phyloP scores from a whole-genome alignment of 2,888 invertebrate species.

The Cheiracanthium punctorium region DNA sequence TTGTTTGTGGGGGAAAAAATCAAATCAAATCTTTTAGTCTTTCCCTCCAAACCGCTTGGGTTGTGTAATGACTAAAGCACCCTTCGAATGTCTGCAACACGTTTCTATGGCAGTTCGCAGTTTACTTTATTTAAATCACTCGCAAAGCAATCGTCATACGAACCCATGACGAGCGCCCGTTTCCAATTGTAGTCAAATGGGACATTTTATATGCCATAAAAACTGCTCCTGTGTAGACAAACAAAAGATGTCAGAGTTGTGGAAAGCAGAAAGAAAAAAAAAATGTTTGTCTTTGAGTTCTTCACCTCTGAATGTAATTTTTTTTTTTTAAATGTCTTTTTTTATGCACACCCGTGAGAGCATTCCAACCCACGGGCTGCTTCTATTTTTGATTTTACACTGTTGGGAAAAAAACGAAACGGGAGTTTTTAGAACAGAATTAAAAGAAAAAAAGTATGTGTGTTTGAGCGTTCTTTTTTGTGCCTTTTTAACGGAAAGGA shows the following conservation, averaged over 20 bases:
- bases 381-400: conserved; percentile 45
- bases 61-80: no score
- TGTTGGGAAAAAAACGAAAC: conserved; percentile 16
- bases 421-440: not conserved
- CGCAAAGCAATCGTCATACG: no score
- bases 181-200: not conserved
- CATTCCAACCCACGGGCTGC: conserved; percentile 52
- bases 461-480: not conserved
- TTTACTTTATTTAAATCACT: no score
- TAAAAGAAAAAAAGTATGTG: no score
- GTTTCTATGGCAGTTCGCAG: no score
- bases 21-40: no score
- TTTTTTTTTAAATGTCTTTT: no score
- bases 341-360: not conserved
- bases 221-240: not conserved
- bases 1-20: no score
- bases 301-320: not conserved
- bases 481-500: not conserved
- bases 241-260: not conserved
- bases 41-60: no score
- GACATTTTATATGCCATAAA: not conserved
- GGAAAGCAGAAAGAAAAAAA: not conserved
- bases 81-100: no score
- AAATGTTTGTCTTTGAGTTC: not conserved
- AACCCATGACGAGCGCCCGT: no score